Evolutionary conservation across 1,140 invertebrate species (phyloP).

Genomic region (Drosophila novamexicana): DNA sequence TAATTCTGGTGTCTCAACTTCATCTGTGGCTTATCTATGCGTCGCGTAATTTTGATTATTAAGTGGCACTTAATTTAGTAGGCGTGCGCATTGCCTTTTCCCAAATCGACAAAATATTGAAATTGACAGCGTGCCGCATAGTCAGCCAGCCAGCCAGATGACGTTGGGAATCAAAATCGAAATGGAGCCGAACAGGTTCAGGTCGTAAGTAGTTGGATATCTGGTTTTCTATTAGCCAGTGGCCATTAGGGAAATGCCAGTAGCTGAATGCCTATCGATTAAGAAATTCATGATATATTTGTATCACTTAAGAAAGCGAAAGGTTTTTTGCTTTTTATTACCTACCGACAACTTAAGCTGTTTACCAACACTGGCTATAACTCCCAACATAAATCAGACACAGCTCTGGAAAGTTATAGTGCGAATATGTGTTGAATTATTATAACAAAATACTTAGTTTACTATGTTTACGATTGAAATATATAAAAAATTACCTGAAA

Average conservation of each 20-base stretch:
- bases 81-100: slow-evolving; percentile 67
- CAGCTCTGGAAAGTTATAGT: too few species aligned
- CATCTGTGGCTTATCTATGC: slow-evolving; percentile 66
- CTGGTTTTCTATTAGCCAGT: slow-evolving; percentile 49
- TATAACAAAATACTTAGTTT: too few species aligned
- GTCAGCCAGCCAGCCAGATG: slow-evolving; percentile 2
- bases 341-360: background rate
- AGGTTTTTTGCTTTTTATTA: slow-evolving; percentile 29
- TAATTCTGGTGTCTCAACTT: slow-evolving; percentile 24
- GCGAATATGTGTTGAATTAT: too few species aligned
- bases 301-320: slow-evolving; percentile 63
- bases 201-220: slow-evolving; percentile 11
- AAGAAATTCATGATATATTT: slow-evolving; percentile 77
- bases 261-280: slow-evolving; percentile 66
- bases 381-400: too few species aligned
- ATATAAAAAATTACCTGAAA: background rate
- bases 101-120: slow-evolving; percentile 70
- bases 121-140: slow-evolving; percentile 55
- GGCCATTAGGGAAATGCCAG: slow-evolving; percentile 75
- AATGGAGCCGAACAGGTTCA: slow-evolving; percentile 28
- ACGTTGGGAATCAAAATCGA: slow-evolving; percentile 39
- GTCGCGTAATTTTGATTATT: slow-evolving; percentile 81
- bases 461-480: background rate
- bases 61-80: slow-evolving; percentile 80
- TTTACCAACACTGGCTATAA: background rate